Evolutionary conservation across 2,888 invertebrate species (phyloP), one percentile per base, ranked within the genome.

Genomic region (Ellobium chinense): DNA sequence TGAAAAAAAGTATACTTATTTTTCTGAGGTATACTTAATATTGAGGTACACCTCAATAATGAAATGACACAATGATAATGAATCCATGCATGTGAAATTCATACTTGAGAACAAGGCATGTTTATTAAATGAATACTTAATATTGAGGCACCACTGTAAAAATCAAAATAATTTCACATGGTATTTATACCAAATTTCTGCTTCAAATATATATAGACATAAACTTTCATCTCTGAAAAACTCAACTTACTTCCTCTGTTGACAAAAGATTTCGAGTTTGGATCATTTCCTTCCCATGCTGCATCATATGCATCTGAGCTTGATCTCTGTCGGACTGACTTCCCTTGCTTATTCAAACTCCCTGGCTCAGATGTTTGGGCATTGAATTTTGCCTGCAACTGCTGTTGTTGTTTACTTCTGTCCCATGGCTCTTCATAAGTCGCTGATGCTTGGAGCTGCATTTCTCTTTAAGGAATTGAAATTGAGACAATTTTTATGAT

Each of bases 351-450:
- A 18, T 12, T 56, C 24, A 14, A 21, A 34, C 70, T 27, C 1
- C 37, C 31, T 31, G 1, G 31, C 24, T 72, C 12, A 36, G 14
- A 21, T 7, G 27, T 24, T 18, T 24, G 27, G 27, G 14, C 34
- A 24, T 21, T 56, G 58, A 92, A 77, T 70, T 87, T 89, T 58
- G 89, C 88, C 74, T 91, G 90, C 63, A 92, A 85, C 62, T 89
- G 83, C 36, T 84, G 83, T 75, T 91, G 90, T 63, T 89, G 89
- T 62, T 87, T 85, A 24, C 84, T 85, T 73, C 87, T 82, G 80
- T 91, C 91, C 91, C 91, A 91, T 1, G 91, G 89, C 65, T 90
- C 90, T 78, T 90, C 90, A 79, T 91, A 91, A n/a, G 82, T 68
- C 21, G 79, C 77, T 24, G 58, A 29, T 4, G 78, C 70, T 37